These are phyloP conservation scores for Tetramorium bicarinatum DNA, from an alignment of 2,888 invertebrate species.

Conservation along the genomic window DNA sequence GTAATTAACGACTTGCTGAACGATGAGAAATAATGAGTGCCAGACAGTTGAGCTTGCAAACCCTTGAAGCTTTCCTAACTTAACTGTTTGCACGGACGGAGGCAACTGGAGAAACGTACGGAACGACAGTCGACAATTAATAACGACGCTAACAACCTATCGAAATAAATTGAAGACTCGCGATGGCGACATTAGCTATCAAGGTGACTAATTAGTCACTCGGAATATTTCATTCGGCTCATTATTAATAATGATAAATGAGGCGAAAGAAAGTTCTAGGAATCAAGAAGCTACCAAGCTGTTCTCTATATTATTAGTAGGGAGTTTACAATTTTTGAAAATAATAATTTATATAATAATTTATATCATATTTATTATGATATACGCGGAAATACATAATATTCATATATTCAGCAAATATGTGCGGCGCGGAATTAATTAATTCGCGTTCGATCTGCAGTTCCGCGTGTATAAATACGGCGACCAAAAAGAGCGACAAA, in stretches of 20 bases:
- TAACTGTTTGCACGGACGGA: constrained; percentile 55
- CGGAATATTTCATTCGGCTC: constrained; percentile 28
- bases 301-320: not conserved
- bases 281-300: constrained; percentile 10
- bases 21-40: constrained; percentile 73
- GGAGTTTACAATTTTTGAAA: not conserved
- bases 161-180: constrained; percentile 55
- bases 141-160: constrained; percentile 56
- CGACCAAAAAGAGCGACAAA: not conserved
- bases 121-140: constrained; percentile 60
- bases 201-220: constrained; percentile 43
- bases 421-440: not conserved
- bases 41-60: constrained; percentile 63
- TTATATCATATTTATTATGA: not conserved
- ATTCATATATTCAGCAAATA: not conserved
- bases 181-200: constrained; percentile 49
- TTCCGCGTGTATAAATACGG: not conserved
- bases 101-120: constrained; percentile 56
- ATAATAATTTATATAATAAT: constrained; percentile 9
- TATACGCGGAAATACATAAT: not conserved
- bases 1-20: constrained; percentile 74
- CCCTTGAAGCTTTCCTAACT: constrained; percentile 60
- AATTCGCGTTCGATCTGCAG: constrained; percentile 1
- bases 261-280: constrained; percentile 4
- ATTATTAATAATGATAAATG: constrained; percentile 42